Evolutionary conservation across 1,140 invertebrate genomes (phyloP).

Genomic region (Eriosoma lanigerum): DNA sequence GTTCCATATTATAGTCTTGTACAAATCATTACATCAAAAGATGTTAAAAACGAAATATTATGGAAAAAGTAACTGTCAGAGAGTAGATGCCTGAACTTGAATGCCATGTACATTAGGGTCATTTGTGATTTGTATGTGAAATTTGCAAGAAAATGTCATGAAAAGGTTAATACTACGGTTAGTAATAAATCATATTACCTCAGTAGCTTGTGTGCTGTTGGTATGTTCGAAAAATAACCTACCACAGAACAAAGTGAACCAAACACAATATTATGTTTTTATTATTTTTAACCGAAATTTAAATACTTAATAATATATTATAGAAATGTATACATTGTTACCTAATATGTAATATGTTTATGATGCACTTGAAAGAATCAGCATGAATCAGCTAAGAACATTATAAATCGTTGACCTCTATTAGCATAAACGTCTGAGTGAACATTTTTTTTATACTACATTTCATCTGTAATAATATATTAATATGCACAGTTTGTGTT

Average conservation of each 20-base stretch:
- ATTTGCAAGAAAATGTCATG: constrained; percentile 32
- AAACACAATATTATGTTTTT: background rate
- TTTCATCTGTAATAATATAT: no score
- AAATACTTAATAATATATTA: background rate
- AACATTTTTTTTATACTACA: background rate
- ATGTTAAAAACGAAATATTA: background rate
- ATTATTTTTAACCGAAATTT: background rate
- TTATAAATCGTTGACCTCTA: no score
- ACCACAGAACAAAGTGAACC: background rate
- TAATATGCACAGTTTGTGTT: no score
- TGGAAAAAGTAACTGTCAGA: constrained; percentile 1
- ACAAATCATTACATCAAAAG: background rate
- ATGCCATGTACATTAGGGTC: constrained; percentile 25
- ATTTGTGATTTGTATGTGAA: constrained; percentile 24
- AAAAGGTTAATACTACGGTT: constrained; percentile 16
- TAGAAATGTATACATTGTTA: background rate
- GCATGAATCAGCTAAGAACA: background rate
- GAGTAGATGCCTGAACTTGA: background rate
- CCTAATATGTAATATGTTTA: background rate
- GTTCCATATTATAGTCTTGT: no score
- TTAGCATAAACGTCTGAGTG: background rate
- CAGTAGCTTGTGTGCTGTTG: background rate
- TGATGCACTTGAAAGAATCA: background rate
- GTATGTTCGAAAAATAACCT: background rate
- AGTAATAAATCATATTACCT: constrained; percentile 35